Percentiles rank a stretch among this genome's conserved stretches.
Evolutionary conservation across 2,888 invertebrate genomes (phyloP).

Genomic region (Hemistola chrysoprasaria): DNA sequence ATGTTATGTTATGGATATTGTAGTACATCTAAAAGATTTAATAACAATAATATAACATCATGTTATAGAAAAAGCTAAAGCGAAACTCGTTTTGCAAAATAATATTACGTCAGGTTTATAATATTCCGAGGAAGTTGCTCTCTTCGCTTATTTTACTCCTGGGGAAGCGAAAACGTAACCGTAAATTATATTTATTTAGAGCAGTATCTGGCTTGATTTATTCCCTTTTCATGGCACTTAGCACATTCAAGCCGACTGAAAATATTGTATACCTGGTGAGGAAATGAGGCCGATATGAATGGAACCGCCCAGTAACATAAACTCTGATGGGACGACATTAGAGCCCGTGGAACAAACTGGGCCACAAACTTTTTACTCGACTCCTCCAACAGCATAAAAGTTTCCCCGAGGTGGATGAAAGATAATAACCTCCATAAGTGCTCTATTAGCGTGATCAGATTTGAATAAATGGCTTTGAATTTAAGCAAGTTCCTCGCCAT

Average conservation of each 20-base stretch:
- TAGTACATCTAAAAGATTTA: too few species aligned
- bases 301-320: slow-evolving; percentile 17
- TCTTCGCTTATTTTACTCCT: slow-evolving; percentile 45
- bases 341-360: slow-evolving; percentile 8
- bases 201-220: slow-evolving; percentile 63
- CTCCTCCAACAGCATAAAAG: slow-evolving; percentile 8
- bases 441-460: slow-evolving; percentile 17
- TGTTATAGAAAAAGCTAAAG: not conserved
- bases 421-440: slow-evolving; percentile 16
- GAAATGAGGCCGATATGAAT: slow-evolving; percentile 21
- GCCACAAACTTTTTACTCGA: slow-evolving; percentile 11
- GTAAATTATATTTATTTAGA: slow-evolving; percentile 65
- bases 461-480: slow-evolving; percentile 15
- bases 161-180: slow-evolving; percentile 52
- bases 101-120: slow-evolving; percentile 19
- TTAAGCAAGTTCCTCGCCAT: slow-evolving; percentile 9
- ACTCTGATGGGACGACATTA: slow-evolving; percentile 15
- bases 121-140: slow-evolving; percentile 28
- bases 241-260: slow-evolving; percentile 43
- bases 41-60: too few species aligned
- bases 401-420: slow-evolving; percentile 7
- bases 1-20: too few species aligned
- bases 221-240: slow-evolving; percentile 58
- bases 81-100: slow-evolving; percentile 14
- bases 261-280: slow-evolving; percentile 22